A percentile compares a stretch with the other conserved stretches of the same genome.
phyloP scores from a whole-genome alignment of 2,888 invertebrate genomes.

The Cheilosia urbana region DNA sequence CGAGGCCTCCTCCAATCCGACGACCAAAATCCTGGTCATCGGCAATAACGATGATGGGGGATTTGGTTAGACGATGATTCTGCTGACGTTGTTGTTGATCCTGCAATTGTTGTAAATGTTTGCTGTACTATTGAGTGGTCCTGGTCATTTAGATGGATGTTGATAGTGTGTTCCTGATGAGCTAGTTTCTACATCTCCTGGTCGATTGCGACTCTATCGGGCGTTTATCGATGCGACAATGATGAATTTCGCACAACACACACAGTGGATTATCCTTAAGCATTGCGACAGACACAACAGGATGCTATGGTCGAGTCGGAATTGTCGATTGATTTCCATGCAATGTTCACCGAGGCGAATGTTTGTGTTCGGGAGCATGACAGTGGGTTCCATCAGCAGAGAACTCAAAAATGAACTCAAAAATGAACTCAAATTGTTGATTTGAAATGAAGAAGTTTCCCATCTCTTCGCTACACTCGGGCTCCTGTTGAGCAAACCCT shows the following conservation, averaged over 20 bases:
- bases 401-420: too few species aligned
- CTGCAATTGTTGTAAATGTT: constrained; percentile 65
- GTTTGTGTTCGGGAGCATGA: not conserved
- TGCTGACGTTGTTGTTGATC: constrained; percentile 62
- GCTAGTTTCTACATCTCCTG: constrained; percentile 39
- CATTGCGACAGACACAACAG: not conserved
- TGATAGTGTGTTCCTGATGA: constrained; percentile 48
- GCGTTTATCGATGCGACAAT: constrained; percentile 44
- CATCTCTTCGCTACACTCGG: too few species aligned
- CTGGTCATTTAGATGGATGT: constrained; percentile 15
- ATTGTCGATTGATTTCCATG: constrained; percentile 39
- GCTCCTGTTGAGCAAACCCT: too few species aligned
- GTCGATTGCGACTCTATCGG: constrained; percentile 28
- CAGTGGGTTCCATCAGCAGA: not conserved
- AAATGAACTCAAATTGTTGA: too few species aligned
- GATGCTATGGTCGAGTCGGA: constrained; percentile 51
- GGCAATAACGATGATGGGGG: constrained; percentile 63
- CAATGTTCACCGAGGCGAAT: constrained; percentile 17
- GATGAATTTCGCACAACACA: constrained; percentile 38
- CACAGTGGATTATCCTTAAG: constrained; percentile 48
- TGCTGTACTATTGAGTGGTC: not conserved
- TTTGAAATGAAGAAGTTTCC: too few species aligned
- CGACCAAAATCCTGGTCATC: constrained; percentile 45
- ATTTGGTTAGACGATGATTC: constrained; percentile 52
- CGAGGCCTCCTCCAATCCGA: constrained; percentile 56